These are phyloP conservation scores for Caenorhabditis briggsae DNA, from an alignment of 1,140 invertebrate species.

Conservation along the genomic window DNA sequence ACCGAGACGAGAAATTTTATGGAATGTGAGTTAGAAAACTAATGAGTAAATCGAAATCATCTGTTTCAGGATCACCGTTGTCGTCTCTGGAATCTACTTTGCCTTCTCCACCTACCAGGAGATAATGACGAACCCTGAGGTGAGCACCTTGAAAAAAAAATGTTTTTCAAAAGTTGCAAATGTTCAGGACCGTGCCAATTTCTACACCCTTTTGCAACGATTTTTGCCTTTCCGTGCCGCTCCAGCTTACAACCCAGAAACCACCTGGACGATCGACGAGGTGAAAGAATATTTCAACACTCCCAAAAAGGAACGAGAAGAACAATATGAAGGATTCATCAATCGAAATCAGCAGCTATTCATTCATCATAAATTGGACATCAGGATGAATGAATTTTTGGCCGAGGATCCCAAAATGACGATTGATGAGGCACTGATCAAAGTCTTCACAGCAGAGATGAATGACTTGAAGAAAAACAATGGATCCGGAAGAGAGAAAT, in stretches of 20 bases:
- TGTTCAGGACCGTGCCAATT: slow-evolving; percentile 4
- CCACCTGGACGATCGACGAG: slow-evolving; percentile 1
- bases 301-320: background rate
- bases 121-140: slow-evolving; percentile 13
- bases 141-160: background rate
- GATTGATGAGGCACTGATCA: background rate
- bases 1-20: background rate
- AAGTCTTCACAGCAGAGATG: background rate
- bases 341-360: background rate
- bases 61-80: background rate
- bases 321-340: background rate
- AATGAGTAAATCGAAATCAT: background rate
- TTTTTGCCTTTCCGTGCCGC: background rate
- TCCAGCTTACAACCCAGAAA: background rate
- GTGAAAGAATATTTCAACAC: background rate
- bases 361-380: slow-evolving; percentile 8
- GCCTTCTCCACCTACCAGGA: slow-evolving; percentile 3
- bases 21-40: slow-evolving; percentile 1
- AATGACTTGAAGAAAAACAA: background rate
- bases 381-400: background rate
- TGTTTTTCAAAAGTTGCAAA: background rate
- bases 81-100: background rate
- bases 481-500: background rate
- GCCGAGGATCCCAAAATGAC: background rate
- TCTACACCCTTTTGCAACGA: background rate